A percentile compares a stretch with the other conserved stretches of the same genome.
Evolutionary conservation across 1,140 invertebrate species (phyloP).

Genomic region (Papilio aristodemus): DNA sequence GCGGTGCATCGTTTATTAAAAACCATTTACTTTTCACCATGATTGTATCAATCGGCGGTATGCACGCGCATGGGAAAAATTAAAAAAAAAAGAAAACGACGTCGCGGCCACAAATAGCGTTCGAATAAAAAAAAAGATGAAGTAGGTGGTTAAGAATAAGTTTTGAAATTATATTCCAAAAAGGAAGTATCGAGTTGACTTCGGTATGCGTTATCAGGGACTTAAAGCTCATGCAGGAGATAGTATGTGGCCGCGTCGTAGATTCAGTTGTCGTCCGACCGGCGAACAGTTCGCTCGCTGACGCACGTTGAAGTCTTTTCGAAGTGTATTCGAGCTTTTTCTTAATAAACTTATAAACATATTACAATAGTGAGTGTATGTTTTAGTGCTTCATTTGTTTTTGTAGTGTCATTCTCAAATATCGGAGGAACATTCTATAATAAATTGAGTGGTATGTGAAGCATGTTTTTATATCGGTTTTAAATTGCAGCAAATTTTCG

Average conservation of each 20-base stretch:
- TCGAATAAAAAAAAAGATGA: conserved; percentile 28
- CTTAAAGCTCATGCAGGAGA: conserved; percentile 59
- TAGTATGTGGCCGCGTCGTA: conserved; percentile 47
- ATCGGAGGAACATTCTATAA: conserved; percentile 26
- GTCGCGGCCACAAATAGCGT: conserved; percentile 15
- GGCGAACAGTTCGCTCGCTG: conserved; percentile 51
- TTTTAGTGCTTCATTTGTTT: conserved; percentile 32
- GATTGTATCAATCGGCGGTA: conserved; percentile 67
- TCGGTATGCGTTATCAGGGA: conserved; percentile 65
- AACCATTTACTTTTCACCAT: conserved; percentile 70
- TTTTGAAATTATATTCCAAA: conserved; percentile 39
- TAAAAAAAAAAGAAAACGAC: conserved; percentile 19
- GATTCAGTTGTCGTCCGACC: conserved; percentile 54
- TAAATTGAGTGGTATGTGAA: conserved; percentile 34
- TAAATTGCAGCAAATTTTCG: conserved; percentile 14
- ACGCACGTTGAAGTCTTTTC: conserved; percentile 45
- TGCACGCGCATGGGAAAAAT: conserved; percentile 39
- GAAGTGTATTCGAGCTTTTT: conserved; percentile 35
- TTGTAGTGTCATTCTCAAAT: conserved; percentile 24
- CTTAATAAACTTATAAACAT: conserved; percentile 18
- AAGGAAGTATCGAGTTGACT: conserved; percentile 42
- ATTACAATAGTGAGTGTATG: conserved; percentile 27
- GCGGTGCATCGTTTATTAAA: conserved; percentile 62
- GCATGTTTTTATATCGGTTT: conserved; percentile 21
- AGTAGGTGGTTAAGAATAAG: conserved; percentile 28